Percentiles rank a stretch among this genome's conserved stretches.
Conservation (phyloP, 2,888 invertebrate genomes). For the Trachelus tabidus region DNA sequence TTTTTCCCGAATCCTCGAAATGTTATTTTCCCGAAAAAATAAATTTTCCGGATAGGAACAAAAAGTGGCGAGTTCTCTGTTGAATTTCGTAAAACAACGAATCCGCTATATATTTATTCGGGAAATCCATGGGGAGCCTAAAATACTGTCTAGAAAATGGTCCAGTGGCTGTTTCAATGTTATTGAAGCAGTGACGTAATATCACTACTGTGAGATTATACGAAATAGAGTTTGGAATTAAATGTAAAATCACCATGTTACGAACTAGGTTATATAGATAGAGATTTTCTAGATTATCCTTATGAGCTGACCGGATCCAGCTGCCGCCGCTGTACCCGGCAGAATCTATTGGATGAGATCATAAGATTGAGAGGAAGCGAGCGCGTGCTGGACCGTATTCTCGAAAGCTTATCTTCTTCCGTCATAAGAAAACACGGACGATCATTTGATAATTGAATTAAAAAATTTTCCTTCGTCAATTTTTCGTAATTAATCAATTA, state of each 20-base stretch:
- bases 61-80: not conserved
- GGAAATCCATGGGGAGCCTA: not conserved
- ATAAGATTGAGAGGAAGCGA: not conserved
- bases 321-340: not conserved
- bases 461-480: not conserved
- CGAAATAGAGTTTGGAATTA: not conserved
- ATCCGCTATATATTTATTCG: not conserved
- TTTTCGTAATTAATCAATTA: not conserved
- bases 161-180: not conserved
- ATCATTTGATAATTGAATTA: not conserved
- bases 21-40: not conserved
- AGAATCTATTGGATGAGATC: not conserved
- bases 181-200: not conserved
- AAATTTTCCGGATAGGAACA: no score
- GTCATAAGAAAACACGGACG: not conserved
- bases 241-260: not conserved
- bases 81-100: not conserved
- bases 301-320: not conserved
- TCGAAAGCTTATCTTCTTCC: not conserved
- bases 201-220: not conserved
- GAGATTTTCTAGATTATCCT: not conserved
- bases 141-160: not conserved
- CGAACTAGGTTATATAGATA: not conserved
- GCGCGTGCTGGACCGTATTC: not conserved
- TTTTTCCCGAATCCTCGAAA: not conserved